Base-by-base conservation (phyloP, 2,888 invertebrate genomes). In the Acrobasis suavella region DNA sequence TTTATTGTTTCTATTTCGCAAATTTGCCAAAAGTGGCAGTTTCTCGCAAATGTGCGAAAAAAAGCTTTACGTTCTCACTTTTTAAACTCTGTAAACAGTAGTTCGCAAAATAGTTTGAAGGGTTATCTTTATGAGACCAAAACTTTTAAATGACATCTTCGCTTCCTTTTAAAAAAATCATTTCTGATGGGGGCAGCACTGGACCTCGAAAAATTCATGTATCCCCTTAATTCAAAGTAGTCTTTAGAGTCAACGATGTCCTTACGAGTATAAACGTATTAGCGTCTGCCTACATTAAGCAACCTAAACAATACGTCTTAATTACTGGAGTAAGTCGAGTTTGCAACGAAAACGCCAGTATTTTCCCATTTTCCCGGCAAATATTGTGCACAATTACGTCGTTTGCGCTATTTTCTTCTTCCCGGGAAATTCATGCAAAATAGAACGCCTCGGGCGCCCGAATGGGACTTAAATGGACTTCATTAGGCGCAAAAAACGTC, bases 401-500 rank as follows among this genome's bases (percentile, higher is more conserved):
- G 55, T 62, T 62, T 51, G 50, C 39, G 55, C 49, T 62, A 62
- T 62, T 62, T 55, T 55, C 62, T 55, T 39, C 49, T 14, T 50
- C 60, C 54, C 49, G 15, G 51, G 54, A 63, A 68, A 68, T 64
- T 69, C 60, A 69, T 68, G 68, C 65, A 70, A 72, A 73, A 71
- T 67, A 49, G 58, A 54, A 49, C 65, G 67, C 58, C 71, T 65
- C 64, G 54, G 60, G 62, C 69, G 62, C 62, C 62, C 42, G 67
- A 74, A 73, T 74, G 73, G 70, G 68, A 61, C 71, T 70, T 76
- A 81, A 83, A 83, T 82, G 81, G 84, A 82, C 82, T 85, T 87
- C 89, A 85, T 89, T 88, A 90, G 81, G 80, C 80, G 76, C 72
- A 83, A 85, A 85, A 81, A 81, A 78, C 72, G 73, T 65, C 72